Percentiles rank a stretch among this genome's conserved stretches.
Conservation (phyloP, 1,140 invertebrate genomes). For the Drosophila truncata region DNA sequence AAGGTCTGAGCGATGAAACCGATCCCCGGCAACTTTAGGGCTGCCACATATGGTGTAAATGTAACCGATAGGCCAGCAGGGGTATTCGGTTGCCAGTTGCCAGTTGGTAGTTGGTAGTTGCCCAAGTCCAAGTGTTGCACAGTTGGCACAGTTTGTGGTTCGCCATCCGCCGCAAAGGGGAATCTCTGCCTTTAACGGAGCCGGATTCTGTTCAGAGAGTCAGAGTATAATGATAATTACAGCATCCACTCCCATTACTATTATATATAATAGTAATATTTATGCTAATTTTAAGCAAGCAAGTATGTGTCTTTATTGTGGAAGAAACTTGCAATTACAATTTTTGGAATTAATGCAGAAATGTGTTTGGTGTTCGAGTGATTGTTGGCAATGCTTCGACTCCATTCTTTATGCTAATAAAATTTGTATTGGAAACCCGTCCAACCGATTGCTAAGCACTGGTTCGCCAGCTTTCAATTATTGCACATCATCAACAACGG, state of each 20-base stretch:
- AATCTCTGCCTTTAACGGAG: slow-evolving; percentile 24
- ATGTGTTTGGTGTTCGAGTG: background rate
- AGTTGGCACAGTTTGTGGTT: slow-evolving; percentile 71
- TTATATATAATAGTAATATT: background rate
- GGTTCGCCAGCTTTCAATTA: background rate
- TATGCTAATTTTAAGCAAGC: too few species aligned
- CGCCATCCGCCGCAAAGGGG: slow-evolving; percentile 19
- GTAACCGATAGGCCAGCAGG: slow-evolving; percentile 60
- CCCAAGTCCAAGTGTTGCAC: slow-evolving; percentile 45
- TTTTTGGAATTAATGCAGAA: slow-evolving; percentile 17
- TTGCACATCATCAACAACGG: background rate
- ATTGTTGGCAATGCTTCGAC: slow-evolving; percentile 17
- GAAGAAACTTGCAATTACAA: slow-evolving; percentile 7
- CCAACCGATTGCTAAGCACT: background rate
- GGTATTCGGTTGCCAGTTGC: slow-evolving; percentile 59
- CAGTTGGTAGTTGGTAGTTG: slow-evolving; percentile 43
- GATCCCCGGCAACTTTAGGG: slow-evolving; percentile 66
- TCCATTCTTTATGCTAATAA: slow-evolving; percentile 1
- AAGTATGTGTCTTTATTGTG: slow-evolving; percentile 13
- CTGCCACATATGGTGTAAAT: slow-evolving; percentile 56
- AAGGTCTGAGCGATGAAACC: slow-evolving; percentile 74
- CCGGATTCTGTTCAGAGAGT: background rate
- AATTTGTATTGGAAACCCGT: too few species aligned
- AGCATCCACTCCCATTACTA: background rate
- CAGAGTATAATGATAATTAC: background rate